Evolutionary conservation across 1,140 invertebrate genomes (phyloP).

Genomic region (Trinorchestia longiramus): DNA sequence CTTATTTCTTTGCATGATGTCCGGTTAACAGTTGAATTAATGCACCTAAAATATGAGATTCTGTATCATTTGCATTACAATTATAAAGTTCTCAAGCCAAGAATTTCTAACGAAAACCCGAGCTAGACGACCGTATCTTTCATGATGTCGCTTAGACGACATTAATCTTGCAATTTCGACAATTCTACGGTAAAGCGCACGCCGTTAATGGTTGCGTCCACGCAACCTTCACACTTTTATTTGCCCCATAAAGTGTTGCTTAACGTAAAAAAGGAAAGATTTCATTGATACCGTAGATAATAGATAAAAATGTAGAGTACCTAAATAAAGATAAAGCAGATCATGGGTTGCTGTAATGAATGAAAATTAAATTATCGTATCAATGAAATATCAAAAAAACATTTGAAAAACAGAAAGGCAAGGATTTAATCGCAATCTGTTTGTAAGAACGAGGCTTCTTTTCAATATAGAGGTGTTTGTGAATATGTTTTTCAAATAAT

Average conservation of each 20-base stretch:
- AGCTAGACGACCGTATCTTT: background rate
- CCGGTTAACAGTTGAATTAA: background rate
- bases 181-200: background rate
- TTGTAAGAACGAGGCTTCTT: no score
- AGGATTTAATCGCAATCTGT: no score
- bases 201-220: background rate
- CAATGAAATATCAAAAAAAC: no score
- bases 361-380: no score
- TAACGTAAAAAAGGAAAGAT: background rate
- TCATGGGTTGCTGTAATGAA: background rate
- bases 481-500: no score
- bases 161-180: conserved; percentile 40
- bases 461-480: no score
- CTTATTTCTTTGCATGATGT: background rate
- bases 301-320: background rate
- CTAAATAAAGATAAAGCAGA: background rate
- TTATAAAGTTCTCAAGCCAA: background rate
- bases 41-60: background rate
- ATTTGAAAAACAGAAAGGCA: no score
- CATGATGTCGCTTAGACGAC: background rate
- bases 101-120: background rate
- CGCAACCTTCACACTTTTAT: background rate
- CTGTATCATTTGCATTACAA: background rate
- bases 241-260: background rate
- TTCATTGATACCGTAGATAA: background rate